Conservation (phyloP, 2,113 vertebrate species). For the Apistogramma diplotaenia region DNA sequence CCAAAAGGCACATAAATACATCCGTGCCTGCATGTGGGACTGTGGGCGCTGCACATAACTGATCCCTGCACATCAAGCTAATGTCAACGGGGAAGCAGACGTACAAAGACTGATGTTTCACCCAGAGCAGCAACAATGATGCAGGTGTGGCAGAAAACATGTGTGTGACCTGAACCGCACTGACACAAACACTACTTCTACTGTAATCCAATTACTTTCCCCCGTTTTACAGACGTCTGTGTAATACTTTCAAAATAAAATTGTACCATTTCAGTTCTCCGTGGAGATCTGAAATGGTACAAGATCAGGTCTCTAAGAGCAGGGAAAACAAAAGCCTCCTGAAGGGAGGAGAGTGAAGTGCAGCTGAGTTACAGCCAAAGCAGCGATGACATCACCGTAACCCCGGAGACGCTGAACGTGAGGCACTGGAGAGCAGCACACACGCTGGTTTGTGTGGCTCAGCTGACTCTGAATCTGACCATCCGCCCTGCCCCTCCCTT, state of each 20-base stretch:
- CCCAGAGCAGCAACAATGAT: neutral
- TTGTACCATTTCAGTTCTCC: neutral
- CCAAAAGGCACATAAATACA: neutral
- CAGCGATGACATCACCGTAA: constrained; percentile 34
- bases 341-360: constrained; percentile 31
- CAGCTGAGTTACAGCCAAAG: constrained; percentile 35
- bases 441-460: neutral
- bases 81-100: neutral
- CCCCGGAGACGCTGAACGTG: constrained; percentile 31
- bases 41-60: neutral
- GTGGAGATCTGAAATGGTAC: no score
- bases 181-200: neutral
- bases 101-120: neutral
- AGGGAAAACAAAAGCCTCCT: neutral
- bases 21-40: neutral
- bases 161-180: neutral
- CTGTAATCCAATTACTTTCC: no score
- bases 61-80: neutral
- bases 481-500: neutral
- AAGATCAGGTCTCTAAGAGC: neutral
- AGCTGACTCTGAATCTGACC: constrained; percentile 11
- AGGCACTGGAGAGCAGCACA: constrained; percentile 6
- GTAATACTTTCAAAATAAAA: neutral
- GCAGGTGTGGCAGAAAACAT: no score
- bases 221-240: neutral